phyloP scores from a whole-genome alignment of 2,797 vertebrate genomes.

The Bovichtus diacanthus region DNA sequence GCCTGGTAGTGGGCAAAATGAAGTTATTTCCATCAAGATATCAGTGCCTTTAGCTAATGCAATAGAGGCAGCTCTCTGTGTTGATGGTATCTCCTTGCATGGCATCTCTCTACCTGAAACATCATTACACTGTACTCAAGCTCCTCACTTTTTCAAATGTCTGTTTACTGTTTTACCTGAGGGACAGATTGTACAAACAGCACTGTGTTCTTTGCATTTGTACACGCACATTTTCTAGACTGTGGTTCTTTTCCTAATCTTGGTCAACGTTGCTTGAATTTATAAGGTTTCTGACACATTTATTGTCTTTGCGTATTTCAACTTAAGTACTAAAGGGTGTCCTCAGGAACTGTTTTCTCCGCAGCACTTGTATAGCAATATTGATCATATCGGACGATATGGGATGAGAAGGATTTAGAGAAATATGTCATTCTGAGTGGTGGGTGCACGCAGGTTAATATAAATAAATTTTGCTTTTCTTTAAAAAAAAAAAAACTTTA shows the following conservation, averaged over 20 bases:
- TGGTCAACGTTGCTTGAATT: constrained; percentile 24
- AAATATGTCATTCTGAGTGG: constrained; percentile 8
- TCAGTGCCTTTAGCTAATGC: constrained; percentile 81
- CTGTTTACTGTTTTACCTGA: constrained; percentile 73
- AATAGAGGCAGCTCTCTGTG: constrained; percentile 72
- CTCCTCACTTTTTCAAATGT: constrained; percentile 66
- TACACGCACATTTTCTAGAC: constrained; percentile 12
- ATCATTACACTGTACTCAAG: constrained; percentile 77
- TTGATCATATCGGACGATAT: constrained; percentile 5
- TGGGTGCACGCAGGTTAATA: constrained; percentile 20
- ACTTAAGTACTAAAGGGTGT: constrained; percentile 5
- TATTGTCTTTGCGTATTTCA: constrained; percentile 30
- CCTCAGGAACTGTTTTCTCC: constrained; percentile 42
- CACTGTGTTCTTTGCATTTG: constrained; percentile 20
- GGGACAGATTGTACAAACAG: constrained; percentile 42
- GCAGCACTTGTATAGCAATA: constrained; percentile 30
- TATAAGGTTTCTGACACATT: constrained; percentile 6
- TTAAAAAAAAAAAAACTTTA: background rate
- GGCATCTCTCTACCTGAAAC: constrained; percentile 81
- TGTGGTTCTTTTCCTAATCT: constrained; percentile 13
- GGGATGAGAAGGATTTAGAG: background rate
- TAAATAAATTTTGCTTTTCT: background rate
- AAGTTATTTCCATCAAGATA: constrained; percentile 82
- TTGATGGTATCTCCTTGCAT: constrained; percentile 75
- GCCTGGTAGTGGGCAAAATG: constrained; percentile 78